A percentile compares a stretch with the other conserved stretches of the same genome.
Conservation (phyloP, 2,888 invertebrate species). For the Caenorhabditis sp. region DNA sequence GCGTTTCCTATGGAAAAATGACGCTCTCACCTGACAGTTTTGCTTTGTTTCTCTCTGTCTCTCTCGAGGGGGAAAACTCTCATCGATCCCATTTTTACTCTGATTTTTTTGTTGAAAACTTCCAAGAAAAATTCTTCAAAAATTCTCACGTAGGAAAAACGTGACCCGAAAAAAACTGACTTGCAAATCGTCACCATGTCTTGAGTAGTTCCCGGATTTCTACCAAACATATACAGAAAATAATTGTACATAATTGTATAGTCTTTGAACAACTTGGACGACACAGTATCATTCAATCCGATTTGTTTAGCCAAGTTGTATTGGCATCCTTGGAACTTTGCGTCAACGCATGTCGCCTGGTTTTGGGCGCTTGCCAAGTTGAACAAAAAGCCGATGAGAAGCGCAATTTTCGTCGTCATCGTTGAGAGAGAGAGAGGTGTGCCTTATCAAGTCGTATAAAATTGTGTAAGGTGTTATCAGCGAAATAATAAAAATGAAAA, state of each 20-base stretch:
- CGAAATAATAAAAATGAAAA: not conserved
- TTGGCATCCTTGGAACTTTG: slow-evolving; percentile 38
- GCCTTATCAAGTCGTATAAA: not conserved
- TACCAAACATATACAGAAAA: slow-evolving; percentile 43
- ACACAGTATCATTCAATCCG: slow-evolving; percentile 33
- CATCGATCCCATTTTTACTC: too few species aligned
- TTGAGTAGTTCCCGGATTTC: slow-evolving; percentile 37
- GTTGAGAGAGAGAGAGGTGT: too few species aligned
- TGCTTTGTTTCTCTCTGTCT: too few species aligned
- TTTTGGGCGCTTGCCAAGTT: not conserved
- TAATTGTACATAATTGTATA: slow-evolving; percentile 54
- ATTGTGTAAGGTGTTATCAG: not conserved
- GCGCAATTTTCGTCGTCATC: not conserved
- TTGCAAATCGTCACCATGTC: slow-evolving; percentile 48
- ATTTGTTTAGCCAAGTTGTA: slow-evolving; percentile 29
- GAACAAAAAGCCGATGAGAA: slow-evolving; percentile 5
- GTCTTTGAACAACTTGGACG: slow-evolving; percentile 33
- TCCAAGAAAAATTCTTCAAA: too few species aligned
- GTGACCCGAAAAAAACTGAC: too few species aligned
- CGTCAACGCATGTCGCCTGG: slow-evolving; percentile 19
- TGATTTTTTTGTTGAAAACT: too few species aligned
- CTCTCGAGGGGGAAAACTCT: too few species aligned
- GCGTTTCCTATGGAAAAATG: not conserved
- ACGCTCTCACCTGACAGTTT: not conserved
- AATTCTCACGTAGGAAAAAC: too few species aligned